phyloP scores from a whole-genome alignment of 2,797 vertebrate species.

The Rhabdomys pumilio region DNA sequence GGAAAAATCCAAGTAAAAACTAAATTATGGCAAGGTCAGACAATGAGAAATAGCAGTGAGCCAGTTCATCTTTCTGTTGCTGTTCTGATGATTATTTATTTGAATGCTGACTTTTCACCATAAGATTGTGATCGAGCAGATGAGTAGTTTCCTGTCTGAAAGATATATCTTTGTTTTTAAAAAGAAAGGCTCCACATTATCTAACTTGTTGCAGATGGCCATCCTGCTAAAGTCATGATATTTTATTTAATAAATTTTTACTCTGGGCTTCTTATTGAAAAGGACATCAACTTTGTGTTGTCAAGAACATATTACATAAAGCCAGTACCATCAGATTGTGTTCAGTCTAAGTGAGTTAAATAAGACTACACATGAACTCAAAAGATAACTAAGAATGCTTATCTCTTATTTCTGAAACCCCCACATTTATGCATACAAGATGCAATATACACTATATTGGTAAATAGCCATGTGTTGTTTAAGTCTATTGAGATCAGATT shows the following conservation, averaged over 20 bases:
- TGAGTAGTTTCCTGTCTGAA: conserved; percentile 62
- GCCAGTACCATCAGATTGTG: not conserved
- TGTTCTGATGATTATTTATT: conserved; percentile 60
- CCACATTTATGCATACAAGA: not conserved
- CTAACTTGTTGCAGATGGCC: not conserved
- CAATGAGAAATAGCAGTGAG: conserved; percentile 25
- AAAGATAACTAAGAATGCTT: conserved; percentile 46
- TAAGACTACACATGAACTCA: conserved; percentile 8
- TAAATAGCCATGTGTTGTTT: not conserved
- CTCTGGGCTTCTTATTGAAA: not conserved
- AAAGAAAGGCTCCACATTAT: not conserved
- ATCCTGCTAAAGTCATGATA: not conserved
- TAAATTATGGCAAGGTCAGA: conserved; percentile 50
- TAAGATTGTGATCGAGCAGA: conserved; percentile 40
- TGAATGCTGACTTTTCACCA: conserved; percentile 45
- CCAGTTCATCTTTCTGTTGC: conserved; percentile 59
- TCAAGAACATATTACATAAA: not conserved
- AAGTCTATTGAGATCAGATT: not conserved
- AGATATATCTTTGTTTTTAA: not conserved
- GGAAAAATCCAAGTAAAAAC: conserved; percentile 56
- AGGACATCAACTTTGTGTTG: not conserved
- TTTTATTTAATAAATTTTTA: conserved; percentile 51
- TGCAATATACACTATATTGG: not conserved
- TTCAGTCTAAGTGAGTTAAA: not conserved
- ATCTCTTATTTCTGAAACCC: not conserved